These are phyloP conservation scores for Drosophila engyochracea DNA, from an alignment of 2,888 invertebrate genomes.

Conservation along the genomic window DNA sequence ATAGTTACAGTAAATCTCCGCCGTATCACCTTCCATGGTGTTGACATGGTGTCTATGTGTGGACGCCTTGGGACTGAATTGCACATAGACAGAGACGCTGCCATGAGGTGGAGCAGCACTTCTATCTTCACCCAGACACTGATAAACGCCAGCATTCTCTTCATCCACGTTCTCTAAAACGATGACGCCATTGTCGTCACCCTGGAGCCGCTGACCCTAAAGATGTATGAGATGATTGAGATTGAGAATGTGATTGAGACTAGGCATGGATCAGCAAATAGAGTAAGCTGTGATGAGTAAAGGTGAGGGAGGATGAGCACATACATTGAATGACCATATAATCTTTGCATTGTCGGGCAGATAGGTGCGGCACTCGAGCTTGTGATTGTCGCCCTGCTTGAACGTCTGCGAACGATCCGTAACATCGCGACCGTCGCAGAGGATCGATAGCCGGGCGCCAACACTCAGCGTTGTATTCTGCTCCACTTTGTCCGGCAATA, in stretches of 20 bases:
- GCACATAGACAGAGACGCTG: slow-evolving; percentile 80
- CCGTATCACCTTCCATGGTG: slow-evolving; percentile 69
- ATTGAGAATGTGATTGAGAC: neutral
- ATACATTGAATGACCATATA: slow-evolving; percentile 83
- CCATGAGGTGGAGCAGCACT: slow-evolving; percentile 78
- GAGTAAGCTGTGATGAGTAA: neutral
- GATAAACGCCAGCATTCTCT: slow-evolving; percentile 80
- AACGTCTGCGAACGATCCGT: slow-evolving; percentile 82
- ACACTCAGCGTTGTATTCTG: slow-evolving; percentile 72
- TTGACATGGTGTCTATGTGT: slow-evolving; percentile 84
- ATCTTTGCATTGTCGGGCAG: slow-evolving; percentile 66
- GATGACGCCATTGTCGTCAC: slow-evolving; percentile 69
- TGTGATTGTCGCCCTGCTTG: slow-evolving; percentile 82
- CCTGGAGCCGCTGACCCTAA: slow-evolving; percentile 76
- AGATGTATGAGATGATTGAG: neutral
- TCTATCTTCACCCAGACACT: slow-evolving; percentile 83
- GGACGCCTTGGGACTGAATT: slow-evolving; percentile 81
- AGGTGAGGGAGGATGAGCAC: slow-evolving; percentile 24
- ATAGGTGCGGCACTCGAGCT: slow-evolving; percentile 78
- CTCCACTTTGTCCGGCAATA: slow-evolving; percentile 75
- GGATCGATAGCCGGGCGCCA: slow-evolving; percentile 75
- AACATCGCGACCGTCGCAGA: slow-evolving; percentile 81
- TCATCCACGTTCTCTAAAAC: slow-evolving; percentile 76
- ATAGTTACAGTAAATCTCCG: slow-evolving; percentile 83
- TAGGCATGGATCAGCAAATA: too few species aligned